These are phyloP conservation scores for Nestor notabilis DNA, from an alignment of 2,113 vertebrate species.

Conservation along the genomic window DNA sequence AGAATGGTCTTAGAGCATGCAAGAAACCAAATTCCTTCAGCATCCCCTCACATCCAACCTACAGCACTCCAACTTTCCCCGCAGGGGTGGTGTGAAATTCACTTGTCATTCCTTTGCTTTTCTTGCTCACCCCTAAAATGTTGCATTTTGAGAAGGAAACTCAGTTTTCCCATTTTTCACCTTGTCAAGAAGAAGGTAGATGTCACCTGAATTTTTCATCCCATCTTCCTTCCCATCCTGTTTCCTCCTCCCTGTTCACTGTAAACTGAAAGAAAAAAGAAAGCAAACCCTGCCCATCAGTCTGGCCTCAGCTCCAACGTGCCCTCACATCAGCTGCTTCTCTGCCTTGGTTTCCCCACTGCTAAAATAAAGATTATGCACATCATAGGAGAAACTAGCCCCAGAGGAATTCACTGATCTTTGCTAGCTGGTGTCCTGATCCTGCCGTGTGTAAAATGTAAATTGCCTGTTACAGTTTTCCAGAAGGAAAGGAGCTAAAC, in stretches of 20 bases:
- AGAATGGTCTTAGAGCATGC: background rate
- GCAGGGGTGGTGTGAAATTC: background rate
- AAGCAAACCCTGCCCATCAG: background rate
- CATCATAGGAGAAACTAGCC: too few relatives aligned
- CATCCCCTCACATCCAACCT: background rate
- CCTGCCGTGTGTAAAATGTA: background rate
- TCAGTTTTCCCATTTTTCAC: background rate
- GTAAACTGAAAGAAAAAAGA: background rate
- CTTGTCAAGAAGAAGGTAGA: background rate
- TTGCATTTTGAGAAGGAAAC: background rate
- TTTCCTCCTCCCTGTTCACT: background rate
- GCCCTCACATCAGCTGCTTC: background rate
- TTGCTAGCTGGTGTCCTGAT: background rate
- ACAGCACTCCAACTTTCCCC: rapidly evolving
- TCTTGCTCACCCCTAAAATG: background rate
- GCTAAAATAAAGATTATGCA: background rate
- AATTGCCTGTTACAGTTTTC: rapidly evolving
- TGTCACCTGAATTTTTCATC: background rate
- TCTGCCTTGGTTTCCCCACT: background rate
- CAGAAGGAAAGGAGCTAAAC: background rate
- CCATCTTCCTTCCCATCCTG: background rate
- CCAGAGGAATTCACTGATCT: background rate
- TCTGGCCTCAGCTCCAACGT: background rate
- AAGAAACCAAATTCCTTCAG: background rate
- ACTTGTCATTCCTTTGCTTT: background rate